Evolutionary conservation across 2,113 vertebrate species (phyloP).

Genomic region (Anhinga rufa): DNA sequence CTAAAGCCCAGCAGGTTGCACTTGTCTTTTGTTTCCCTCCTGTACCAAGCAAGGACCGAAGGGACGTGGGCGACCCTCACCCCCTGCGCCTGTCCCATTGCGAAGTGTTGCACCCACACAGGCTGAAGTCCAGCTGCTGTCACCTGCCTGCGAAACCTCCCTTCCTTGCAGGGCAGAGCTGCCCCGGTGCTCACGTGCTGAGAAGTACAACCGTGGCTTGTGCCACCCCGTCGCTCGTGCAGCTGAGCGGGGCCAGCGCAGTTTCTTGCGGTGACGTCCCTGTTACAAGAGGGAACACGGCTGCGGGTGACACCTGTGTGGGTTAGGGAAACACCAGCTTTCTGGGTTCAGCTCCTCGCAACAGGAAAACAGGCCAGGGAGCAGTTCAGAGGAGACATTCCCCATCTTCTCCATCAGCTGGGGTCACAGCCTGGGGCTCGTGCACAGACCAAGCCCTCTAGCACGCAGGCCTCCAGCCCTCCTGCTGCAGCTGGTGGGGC

Average conservation of each 20-base stretch:
- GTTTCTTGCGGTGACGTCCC: neutral
- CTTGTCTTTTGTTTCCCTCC: neutral
- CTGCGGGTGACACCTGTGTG: fast-evolving
- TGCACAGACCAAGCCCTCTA: neutral
- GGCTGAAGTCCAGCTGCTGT: neutral
- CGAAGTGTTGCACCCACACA: neutral
- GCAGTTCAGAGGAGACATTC: neutral
- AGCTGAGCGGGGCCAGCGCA: neutral
- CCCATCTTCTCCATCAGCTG: neutral
- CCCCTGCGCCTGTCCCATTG: neutral
- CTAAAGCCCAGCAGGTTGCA: neutral
- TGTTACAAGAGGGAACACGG: neutral
- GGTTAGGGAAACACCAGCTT: neutral
- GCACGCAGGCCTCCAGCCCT: neutral
- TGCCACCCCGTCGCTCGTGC: neutral
- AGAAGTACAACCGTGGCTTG: neutral
- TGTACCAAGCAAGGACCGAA: neutral
- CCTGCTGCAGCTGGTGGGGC: neutral
- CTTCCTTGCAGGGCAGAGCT: neutral
- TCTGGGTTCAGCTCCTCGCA: neutral
- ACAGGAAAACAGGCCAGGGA: neutral
- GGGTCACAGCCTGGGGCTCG: neutral
- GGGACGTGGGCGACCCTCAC: neutral
- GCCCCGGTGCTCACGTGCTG: fast-evolving
- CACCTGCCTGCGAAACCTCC: neutral